Evolutionary conservation across 2,888 invertebrate genomes (phyloP).

Genomic region (Sclerodermus sp.): DNA sequence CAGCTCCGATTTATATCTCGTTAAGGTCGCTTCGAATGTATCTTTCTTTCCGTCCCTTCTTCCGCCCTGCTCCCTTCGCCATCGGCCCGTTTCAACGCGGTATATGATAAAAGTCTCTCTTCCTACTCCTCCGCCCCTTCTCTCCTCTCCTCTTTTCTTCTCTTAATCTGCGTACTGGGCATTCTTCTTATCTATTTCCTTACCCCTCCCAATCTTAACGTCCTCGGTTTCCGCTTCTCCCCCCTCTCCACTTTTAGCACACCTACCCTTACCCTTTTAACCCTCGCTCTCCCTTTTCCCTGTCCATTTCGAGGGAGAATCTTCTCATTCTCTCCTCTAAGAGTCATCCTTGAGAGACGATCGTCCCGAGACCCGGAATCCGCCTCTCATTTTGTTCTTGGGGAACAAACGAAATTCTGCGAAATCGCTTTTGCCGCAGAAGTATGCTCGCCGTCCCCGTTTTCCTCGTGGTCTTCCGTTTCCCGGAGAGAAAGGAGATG

Average conservation of each 20-base stretch:
- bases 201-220: not conserved
- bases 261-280: slow-evolving; percentile 6
- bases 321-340: no score
- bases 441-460: not conserved
- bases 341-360: slow-evolving; percentile 12
- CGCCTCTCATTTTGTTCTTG: slow-evolving; percentile 19
- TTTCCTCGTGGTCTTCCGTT: not conserved
- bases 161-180: slow-evolving; percentile 8
- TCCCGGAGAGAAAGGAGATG: not conserved
- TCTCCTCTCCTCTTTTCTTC: not conserved
- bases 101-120: slow-evolving; percentile 20
- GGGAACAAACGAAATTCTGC: slow-evolving; percentile 26
- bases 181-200: not conserved
- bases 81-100: no score
- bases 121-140: slow-evolving; percentile 14
- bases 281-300: not conserved
- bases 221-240: slow-evolving; percentile 5
- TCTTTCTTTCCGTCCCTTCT: no score
- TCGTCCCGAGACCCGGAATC: slow-evolving; percentile 18
- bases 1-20: slow-evolving; percentile 29
- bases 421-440: slow-evolving; percentile 29
- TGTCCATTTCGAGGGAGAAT: no score
- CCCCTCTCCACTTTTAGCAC: not conserved
- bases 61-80: no score
- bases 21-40: slow-evolving; percentile 7